Base-by-base conservation (phyloP, 2,888 invertebrate genomes). In the Pristionchus maxplancki region DNA sequence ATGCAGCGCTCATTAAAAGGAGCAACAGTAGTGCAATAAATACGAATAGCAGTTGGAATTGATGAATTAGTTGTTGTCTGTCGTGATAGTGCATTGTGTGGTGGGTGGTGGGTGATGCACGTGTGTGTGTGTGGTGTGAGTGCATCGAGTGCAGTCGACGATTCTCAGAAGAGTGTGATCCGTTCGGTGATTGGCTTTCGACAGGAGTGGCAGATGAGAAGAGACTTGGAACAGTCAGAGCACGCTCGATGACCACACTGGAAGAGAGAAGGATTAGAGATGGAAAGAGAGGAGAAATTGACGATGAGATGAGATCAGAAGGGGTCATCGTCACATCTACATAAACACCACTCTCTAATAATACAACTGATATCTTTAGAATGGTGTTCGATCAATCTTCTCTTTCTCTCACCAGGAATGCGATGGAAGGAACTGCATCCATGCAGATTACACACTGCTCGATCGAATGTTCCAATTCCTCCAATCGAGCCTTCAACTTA, bases 211-310 rank as follows among this genome's bases (percentile, higher is more conserved):
- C 88, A 88, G 40, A 62, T 53, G 50, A 40, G 53, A 40, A 88
- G 88, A 3, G 78, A 37, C 53, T 48, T 58, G n/a, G 78, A 64
- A 44, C 88, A 88, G 15, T 88, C 81, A 40, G 28, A 13, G 28
- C 88, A 88, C 17, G 88, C 88, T n/a, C 53, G 78, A 44, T 88
- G 88, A 78, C 88, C 88, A 81, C 88, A 88, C 88, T 88, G 62
- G 13, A 88, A 37, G 37, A 17, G 28, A 87, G n/a, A 28, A 5
- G 34, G 40, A 67, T 31, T 17, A 67, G 67, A 67, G 67, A 17
- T 4, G 64, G 64, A 28, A 64, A 20, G 50, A 20, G 50, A 50
- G 50, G 13, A 50, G 17, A 50, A 4, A n/a, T 17, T 4, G 20
- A 20, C 78, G 34, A 40, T 20, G 31, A 78, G 13, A 40, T 78